Evolutionary conservation across 2,113 vertebrate species (phyloP).

Genomic region (human (Homo sapiens)): DNA sequence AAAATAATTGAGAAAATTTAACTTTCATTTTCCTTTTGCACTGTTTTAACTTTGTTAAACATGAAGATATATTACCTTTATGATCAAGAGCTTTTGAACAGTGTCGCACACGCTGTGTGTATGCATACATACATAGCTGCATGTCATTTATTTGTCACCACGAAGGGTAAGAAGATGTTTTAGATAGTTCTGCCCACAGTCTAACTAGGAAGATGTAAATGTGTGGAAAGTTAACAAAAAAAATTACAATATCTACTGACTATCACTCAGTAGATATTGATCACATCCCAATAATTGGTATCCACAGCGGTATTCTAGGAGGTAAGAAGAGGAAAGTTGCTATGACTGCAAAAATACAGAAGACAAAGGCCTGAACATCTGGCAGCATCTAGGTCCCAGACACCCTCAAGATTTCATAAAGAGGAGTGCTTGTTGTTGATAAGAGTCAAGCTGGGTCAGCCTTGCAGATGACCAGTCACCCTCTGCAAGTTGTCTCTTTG

Average conservation of each 20-base stretch:
- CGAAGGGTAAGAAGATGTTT: not conserved
- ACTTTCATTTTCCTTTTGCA: not conserved
- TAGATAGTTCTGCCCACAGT: not conserved
- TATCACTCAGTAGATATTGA: not conserved
- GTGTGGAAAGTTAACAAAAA: not conserved
- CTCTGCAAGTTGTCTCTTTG: not conserved
- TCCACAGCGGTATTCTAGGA: not conserved
- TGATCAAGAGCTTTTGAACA: constrained; percentile 19
- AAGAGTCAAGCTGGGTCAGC: not conserved
- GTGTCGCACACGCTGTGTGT: not conserved
- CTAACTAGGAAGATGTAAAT: not conserved
- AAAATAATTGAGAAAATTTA: constrained; percentile 12
- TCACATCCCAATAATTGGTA: not conserved
- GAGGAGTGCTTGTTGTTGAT: not conserved
- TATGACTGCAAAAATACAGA: not conserved
- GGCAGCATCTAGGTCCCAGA: not conserved
- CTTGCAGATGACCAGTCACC: not conserved
- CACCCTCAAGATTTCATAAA: not conserved
- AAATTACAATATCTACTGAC: not conserved
- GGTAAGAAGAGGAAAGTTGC: not conserved
- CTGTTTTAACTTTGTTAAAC: not conserved
- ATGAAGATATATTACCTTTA: constrained; percentile 8
- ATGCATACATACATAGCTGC: not conserved
- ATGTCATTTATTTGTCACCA: not conserved
- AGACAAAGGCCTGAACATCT: not conserved